phyloP scores from a whole-genome alignment of 23 tunicate species.

The Trididemnum nubilum region DNA sequence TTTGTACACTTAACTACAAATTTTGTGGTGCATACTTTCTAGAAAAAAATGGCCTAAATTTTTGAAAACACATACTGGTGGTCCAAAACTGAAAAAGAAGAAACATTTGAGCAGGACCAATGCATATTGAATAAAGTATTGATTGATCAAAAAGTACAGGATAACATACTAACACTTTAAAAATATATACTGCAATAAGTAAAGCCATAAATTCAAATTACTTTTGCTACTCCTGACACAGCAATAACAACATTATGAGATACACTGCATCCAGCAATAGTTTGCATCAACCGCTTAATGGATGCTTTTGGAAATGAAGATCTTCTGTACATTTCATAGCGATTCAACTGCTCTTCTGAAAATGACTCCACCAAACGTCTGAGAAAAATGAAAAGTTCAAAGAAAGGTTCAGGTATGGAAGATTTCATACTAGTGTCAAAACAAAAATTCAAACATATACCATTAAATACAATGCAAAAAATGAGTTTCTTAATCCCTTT shows the following conservation, averaged over 20 bases:
- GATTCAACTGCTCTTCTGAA: conserved; percentile 89
- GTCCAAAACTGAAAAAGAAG: too few species aligned
- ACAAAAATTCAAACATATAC: background rate
- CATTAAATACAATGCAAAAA: background rate
- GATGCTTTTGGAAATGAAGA: conserved; percentile 96
- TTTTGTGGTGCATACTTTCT: too few species aligned
- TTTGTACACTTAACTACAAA: too few species aligned
- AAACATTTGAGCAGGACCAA: too few species aligned
- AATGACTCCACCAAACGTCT: conserved; percentile 84
- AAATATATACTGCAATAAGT: too few species aligned
- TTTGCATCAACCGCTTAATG: conserved; percentile 83
- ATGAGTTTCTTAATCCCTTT: too few species aligned
- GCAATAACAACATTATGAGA: conserved; percentile 96
- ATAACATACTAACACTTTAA: too few species aligned
- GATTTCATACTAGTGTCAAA: background rate
- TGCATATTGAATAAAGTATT: too few species aligned
- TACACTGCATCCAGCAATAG: conserved; percentile 87
- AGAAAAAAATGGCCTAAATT: too few species aligned
- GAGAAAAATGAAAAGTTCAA: background rate
- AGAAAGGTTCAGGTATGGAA: background rate
- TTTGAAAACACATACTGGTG: too few species aligned
- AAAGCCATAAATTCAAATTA: too few species aligned
- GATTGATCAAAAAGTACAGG: too few species aligned
- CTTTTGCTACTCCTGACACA: conserved; percentile 87
- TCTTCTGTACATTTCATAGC: conserved; percentile 95